Evolutionary conservation across 2,888 invertebrate genomes (phyloP).

Genomic region (Epicampocera succincta): DNA sequence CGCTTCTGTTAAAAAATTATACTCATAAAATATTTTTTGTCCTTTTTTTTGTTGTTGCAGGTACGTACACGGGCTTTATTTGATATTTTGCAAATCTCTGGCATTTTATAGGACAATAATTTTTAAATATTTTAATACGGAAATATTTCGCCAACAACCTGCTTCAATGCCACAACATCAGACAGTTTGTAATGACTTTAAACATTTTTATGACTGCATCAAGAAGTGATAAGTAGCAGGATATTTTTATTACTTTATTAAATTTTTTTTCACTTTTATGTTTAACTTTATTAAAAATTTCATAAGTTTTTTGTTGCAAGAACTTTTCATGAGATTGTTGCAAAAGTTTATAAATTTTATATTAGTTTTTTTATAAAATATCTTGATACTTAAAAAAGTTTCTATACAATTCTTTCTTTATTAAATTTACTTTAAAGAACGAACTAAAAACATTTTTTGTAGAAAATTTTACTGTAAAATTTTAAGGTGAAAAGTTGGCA

Average conservation of each 20-base stretch:
- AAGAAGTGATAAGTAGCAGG: constrained; percentile 45
- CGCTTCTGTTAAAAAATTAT: neutral
- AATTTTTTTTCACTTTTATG: neutral
- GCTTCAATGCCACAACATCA: neutral
- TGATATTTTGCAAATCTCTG: constrained; percentile 13
- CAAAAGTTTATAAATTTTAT: too few species aligned
- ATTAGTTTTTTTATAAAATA: too few species aligned
- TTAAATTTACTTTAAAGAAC: too few species aligned
- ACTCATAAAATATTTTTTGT: constrained; percentile 39
- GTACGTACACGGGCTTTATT: constrained; percentile 51
- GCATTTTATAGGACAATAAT: constrained; percentile 14
- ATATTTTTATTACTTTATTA: neutral
- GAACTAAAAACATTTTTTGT: too few species aligned
- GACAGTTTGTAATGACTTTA: constrained; percentile 17
- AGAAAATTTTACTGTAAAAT: too few species aligned
- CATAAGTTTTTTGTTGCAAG: too few species aligned
- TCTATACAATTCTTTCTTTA: too few species aligned
- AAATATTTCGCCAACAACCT: constrained; percentile 25
- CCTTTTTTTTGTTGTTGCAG: constrained; percentile 46
- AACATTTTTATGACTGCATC: constrained; percentile 10
- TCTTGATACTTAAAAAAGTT: too few species aligned
- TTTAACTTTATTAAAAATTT: too few species aligned
- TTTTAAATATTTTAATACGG: constrained; percentile 6
- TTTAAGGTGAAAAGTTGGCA: too few species aligned
- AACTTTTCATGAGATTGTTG: too few species aligned